Evolutionary conservation across 2,113 vertebrate species (phyloP).

Genomic region (Centropus bengalensis): DNA sequence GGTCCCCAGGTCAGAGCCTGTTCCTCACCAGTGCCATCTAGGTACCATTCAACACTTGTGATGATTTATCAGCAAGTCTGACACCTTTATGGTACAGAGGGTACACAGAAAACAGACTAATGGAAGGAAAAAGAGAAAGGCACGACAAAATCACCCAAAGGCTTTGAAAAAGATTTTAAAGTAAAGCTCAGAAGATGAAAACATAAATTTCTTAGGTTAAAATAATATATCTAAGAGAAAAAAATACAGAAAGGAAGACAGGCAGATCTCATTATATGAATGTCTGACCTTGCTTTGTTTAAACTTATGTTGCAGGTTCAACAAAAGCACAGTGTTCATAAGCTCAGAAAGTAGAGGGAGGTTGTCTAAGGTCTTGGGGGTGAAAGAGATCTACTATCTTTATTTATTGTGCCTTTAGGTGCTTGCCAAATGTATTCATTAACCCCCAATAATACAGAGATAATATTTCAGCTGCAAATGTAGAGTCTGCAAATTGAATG

Average conservation of each 20-base stretch:
- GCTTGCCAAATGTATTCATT: not conserved
- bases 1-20: not conserved
- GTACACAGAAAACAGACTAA: not conserved
- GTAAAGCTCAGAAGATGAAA: not conserved
- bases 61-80: constrained; percentile 19
- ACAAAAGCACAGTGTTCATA: not conserved
- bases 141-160: not conserved
- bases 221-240: not conserved
- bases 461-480: not conserved
- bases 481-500: not conserved
- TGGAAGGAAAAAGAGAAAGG: not conserved
- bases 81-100: not conserved
- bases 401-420: not conserved
- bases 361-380: not conserved
- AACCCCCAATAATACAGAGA: not conserved
- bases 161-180: not conserved
- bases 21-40: not conserved
- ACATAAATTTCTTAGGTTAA: not conserved
- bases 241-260: not conserved
- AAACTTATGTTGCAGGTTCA: not conserved
- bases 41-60: not conserved
- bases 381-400: not conserved
- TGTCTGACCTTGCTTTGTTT: not conserved
- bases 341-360: not conserved
- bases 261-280: not conserved